Base-by-base conservation (phyloP, 2,113 vertebrate genomes). In the Triplophysa dalaica region DNA sequence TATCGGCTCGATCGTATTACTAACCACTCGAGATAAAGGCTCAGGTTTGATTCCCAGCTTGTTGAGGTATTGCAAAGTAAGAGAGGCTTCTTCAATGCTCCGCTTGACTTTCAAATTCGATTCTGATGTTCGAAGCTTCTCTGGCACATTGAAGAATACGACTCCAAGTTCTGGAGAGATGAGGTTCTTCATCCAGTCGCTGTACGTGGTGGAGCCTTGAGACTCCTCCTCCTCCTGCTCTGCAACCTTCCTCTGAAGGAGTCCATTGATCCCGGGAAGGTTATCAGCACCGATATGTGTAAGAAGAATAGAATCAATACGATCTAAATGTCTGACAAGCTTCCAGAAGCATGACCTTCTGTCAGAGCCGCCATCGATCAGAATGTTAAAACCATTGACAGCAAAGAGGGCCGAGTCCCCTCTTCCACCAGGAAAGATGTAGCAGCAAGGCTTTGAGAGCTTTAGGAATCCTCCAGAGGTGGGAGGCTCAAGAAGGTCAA, bases 221-320 rank as follows among this genome's bases (percentile, higher is more conserved):
- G 95, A 97, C 64, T 94, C 94, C 45, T 98, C 97, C 87, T 98
- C 97, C 17, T 99, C 97, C 65, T 95, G 94, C 66, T 99, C 98
- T 8, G 97, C 96, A 70, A 98, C 93, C 85, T 99, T 99, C 88
- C 98, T 94, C 88, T 98, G 97, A 65, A 99, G 93, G 66, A 99
- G 94, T 63, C 98, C 98, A 58, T 99, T 99, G 89, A 99, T 97
- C 43, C 98, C 98, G 0, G 98, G 97, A 10, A 99, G 91, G 87
- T 99, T 99, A 92, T 99, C 98, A 2, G 98, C 96, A 16, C 98
- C 98, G 0, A 99, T 98, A 91, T 99, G 98, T 5, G 98, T 98
- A 69, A 99, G 94, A 48, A 99, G 92, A 68, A 99, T 92, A 0
- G 97, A 98, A 89, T 99, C 98, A 8, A 99, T 96, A 76, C 98